Evolutionary conservation across 2,797 vertebrate species (phyloP).

Genomic region (Buphagus erythrorhynchus): DNA sequence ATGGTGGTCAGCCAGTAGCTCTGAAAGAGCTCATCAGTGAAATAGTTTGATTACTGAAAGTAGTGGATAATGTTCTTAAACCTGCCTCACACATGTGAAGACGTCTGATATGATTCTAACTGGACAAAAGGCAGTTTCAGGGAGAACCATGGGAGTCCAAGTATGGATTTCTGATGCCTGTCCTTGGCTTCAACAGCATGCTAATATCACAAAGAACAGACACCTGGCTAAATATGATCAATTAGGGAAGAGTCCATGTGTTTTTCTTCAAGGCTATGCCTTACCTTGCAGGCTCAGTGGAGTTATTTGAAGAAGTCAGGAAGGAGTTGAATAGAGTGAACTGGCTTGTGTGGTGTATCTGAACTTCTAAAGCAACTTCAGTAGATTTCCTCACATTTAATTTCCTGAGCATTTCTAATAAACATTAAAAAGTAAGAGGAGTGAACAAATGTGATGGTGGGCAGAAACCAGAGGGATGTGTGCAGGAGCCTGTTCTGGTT

Average conservation of each 20-base stretch:
- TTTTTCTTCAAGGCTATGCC: neutral
- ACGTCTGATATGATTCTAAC: neutral
- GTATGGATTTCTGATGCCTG: neutral
- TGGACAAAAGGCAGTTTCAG: neutral
- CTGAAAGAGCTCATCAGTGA: neutral
- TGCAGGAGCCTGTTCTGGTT: neutral
- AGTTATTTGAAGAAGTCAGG: neutral
- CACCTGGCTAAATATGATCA: neutral
- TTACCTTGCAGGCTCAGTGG: neutral
- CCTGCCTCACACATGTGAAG: neutral
- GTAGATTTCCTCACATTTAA: neutral
- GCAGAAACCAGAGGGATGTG: neutral
- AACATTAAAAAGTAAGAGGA: neutral
- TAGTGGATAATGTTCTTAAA: neutral
- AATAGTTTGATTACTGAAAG: neutral
- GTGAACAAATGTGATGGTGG: neutral
- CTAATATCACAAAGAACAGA: neutral
- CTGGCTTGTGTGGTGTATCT: neutral
- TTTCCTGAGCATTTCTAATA: neutral
- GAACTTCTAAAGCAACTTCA: neutral
- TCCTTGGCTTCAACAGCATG: neutral
- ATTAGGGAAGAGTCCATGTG: neutral
- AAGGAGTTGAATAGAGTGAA: neutral
- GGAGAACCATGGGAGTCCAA: neutral
- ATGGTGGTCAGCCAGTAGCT: neutral